A percentile compares a stretch with the other conserved stretches of the same genome.
Conservation (phyloP, 2,113 vertebrate species). For the Irena cyanogastra region DNA sequence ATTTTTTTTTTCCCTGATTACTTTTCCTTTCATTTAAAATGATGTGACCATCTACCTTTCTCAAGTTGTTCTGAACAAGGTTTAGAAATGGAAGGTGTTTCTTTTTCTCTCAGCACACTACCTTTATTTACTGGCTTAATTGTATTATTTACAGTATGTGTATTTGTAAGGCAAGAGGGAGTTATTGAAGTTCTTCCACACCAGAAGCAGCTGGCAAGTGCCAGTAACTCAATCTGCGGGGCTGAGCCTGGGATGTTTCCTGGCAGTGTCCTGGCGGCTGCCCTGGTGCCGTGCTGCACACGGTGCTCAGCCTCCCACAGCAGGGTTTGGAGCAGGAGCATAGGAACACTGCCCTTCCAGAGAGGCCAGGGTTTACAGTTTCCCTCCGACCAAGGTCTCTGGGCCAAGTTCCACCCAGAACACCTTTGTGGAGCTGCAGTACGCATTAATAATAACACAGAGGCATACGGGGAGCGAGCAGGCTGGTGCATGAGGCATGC, state of each 20-base stretch:
- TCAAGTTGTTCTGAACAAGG: not conserved
- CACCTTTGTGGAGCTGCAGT: not conserved
- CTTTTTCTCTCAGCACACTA: not conserved
- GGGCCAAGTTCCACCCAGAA: not conserved
- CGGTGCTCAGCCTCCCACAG: not conserved
- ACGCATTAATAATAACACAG: not conserved
- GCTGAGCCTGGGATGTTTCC: not conserved
- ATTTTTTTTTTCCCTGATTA: not conserved
- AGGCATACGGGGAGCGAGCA: not conserved
- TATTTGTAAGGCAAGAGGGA: not conserved
- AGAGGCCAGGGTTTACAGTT: not conserved
- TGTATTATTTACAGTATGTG: not conserved
- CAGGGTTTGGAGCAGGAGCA: not conserved
- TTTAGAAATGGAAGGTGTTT: not conserved
- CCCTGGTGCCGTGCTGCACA: fast-evolving
- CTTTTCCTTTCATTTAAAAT: not conserved
- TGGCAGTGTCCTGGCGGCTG: fast-evolving
- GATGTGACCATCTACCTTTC: not conserved
- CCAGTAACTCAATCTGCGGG: not conserved
- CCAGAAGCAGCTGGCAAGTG: not conserved
- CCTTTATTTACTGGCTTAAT: not conserved
- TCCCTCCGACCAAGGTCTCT: not conserved
- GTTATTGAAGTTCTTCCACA: not conserved
- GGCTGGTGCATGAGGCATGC: not conserved
- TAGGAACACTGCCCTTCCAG: not conserved